A percentile compares a stretch with the other conserved stretches of the same genome.
Conservation (phyloP, 2,113 vertebrate species). For the Ophthalmolycus amberensis region DNA sequence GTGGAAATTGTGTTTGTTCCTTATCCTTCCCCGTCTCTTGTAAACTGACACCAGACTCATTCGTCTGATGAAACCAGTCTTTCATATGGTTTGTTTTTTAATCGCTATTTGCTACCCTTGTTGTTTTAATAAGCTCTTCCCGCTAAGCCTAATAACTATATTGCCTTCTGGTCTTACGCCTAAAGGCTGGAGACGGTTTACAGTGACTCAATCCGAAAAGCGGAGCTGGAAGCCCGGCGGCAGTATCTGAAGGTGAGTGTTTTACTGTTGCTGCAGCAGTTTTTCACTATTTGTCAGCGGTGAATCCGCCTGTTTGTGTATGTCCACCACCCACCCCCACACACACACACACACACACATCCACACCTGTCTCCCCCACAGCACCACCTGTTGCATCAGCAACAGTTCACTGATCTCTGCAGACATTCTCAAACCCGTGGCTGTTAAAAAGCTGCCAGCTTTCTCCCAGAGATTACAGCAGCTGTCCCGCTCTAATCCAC, state of each 20-base stretch:
- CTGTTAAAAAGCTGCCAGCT: constrained; percentile 40
- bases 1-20: constrained; percentile 61
- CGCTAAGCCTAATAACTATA: constrained; percentile 39
- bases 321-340: constrained; percentile 17
- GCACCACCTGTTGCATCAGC: constrained; percentile 70
- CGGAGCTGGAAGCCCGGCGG: constrained; percentile 92
- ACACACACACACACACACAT: constrained; percentile 29
- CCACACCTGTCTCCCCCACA: constrained; percentile 63
- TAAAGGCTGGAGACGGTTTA: constrained; percentile 92
- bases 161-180: constrained; percentile 33
- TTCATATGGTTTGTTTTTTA: constrained; percentile 45
- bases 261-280: background rate
- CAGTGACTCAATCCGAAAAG: constrained; percentile 90
- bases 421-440: constrained; percentile 44
- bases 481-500: constrained; percentile 70
- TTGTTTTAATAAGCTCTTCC: constrained; percentile 43
- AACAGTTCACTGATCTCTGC: constrained; percentile 29
- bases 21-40: constrained; percentile 12
- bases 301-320: constrained; percentile 21
- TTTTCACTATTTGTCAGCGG: constrained; percentile 12
- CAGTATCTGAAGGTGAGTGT: constrained; percentile 93
- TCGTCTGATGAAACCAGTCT: constrained; percentile 55
- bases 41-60: constrained; percentile 44
- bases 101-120: constrained; percentile 10
- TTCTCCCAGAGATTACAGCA: constrained; percentile 58